Base-by-base conservation (phyloP, 2,113 vertebrate genomes). In the Atrichornis clamosus region DNA sequence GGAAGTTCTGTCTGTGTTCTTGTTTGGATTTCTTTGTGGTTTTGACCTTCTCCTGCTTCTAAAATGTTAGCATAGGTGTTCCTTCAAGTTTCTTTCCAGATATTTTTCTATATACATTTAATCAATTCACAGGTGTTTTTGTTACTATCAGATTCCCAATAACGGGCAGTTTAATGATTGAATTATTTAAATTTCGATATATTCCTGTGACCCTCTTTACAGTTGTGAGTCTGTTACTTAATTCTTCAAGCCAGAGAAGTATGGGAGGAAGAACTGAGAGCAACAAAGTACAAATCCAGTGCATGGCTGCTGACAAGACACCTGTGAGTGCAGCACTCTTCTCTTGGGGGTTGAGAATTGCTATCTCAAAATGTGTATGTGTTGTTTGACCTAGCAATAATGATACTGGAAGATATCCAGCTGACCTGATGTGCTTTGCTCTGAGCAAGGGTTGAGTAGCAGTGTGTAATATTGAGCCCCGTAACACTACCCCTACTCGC, bases 391-490 rank as follows among this genome's bases (percentile, higher is more conserved):
- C 11, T 23, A 52, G 59, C 63, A 84, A 1, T 46, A 30, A 6
- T 21, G 3, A 3, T 50, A 15, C 27, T 55, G 50, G 62, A 33
- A 59, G 47, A 62, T 10, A 4, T 26, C 10, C 39, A 13, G 58
- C 59, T 74, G 33, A 11, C 19, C 42, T 16, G 37, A 2, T 8
- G 53, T 53, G 33, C 8, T 3, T 6, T 26, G 30, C 86, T 68
- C 5, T 46, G 44, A 41, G 17, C 27, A 10, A 6, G 60, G 15
- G 67, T 4, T 15, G 58, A 22, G 67, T 4, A 23, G 78, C 78
- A 84, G 27, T 1, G 5, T 37, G 37, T 9, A 4, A 3, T 13
- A 4, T 1, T 0, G 8, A 73, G 52, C 42, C 13, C 22, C 2
- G 27, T 21, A 16, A 13, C 69, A 2, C 37, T 33, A 0, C 13